Conservation (phyloP, 2,113 vertebrate species). For the Sander lucioperca region DNA sequence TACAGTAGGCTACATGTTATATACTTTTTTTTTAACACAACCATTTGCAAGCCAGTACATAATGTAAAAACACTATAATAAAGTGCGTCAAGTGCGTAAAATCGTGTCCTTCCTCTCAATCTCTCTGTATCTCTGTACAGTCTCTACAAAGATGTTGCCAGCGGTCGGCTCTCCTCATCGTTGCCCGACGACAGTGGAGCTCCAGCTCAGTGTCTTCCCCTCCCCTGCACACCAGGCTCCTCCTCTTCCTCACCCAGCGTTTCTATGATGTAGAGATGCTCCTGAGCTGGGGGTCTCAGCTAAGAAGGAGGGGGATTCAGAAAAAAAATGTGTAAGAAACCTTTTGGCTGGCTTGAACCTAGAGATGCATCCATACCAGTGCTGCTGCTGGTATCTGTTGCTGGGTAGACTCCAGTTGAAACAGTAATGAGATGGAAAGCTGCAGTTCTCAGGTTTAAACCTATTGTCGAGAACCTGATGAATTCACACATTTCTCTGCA, state of each 20-base stretch:
- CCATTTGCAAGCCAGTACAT: no score
- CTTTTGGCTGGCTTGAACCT: background rate
- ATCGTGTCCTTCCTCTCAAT: background rate
- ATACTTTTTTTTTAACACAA: no score
- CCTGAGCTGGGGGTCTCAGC: constrained; percentile 51
- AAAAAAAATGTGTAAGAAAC: constrained; percentile 79
- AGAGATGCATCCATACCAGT: background rate
- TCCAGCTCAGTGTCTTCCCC: constrained; percentile 49
- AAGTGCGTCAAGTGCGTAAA: no score
- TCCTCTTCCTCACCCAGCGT: constrained; percentile 68
- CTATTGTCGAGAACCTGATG: background rate
- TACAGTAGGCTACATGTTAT: no score
- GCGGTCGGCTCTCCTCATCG: background rate
- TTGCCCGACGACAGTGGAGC: constrained; percentile 45
- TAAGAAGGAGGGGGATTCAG: constrained; percentile 35
- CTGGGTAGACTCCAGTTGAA: no score
- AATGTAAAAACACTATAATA: no score
- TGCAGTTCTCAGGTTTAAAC: background rate
- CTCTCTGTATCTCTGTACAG: constrained; percentile 40
- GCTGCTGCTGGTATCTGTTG: constrained; percentile 4
- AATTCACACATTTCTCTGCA: background rate
- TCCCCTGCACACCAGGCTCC: constrained; percentile 53
- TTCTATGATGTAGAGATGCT: constrained; percentile 81
- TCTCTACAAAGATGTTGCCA: constrained; percentile 51
- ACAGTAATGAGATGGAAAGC: no score